Conservation (phyloP, 2,888 invertebrate species). For the Calameuta pallipes region DNA sequence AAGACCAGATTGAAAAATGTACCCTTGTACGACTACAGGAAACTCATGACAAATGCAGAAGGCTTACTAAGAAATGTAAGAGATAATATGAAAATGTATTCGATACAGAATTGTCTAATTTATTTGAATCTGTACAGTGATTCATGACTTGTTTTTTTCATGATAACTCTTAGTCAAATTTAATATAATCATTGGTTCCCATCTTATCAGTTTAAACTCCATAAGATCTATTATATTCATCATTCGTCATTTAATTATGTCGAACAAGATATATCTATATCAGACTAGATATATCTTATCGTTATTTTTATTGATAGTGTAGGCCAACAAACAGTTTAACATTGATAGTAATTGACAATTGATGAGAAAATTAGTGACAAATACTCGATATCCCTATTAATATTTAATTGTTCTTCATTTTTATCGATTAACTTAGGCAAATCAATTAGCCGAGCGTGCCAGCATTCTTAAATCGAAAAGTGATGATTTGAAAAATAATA, state of each 20-base stretch:
- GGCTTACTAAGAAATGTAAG: slow-evolving; percentile 53
- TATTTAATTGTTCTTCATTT: slow-evolving; percentile 6
- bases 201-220: background rate
- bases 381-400: too few relatives aligned
- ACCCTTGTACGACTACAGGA: slow-evolving; percentile 54
- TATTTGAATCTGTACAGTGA: background rate
- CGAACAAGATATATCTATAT: background rate
- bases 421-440: slow-evolving; percentile 42
- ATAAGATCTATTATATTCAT: too few relatives aligned
- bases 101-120: background rate
- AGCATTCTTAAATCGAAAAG: slow-evolving; percentile 51
- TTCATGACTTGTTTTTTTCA: background rate
- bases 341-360: background rate
- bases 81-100: background rate
- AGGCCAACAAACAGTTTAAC: too few relatives aligned
- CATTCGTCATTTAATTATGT: background rate
- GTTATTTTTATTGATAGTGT: background rate
- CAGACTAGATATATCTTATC: background rate
- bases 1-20: slow-evolving; percentile 45
- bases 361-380: too few relatives aligned
- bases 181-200: background rate
- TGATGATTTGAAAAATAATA: slow-evolving; percentile 58
- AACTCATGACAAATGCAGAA: slow-evolving; percentile 60
- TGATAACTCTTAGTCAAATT: background rate
- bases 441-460: slow-evolving; percentile 66